Conservation (phyloP, 2,888 invertebrate species). For the Chironomus tentans region DNA sequence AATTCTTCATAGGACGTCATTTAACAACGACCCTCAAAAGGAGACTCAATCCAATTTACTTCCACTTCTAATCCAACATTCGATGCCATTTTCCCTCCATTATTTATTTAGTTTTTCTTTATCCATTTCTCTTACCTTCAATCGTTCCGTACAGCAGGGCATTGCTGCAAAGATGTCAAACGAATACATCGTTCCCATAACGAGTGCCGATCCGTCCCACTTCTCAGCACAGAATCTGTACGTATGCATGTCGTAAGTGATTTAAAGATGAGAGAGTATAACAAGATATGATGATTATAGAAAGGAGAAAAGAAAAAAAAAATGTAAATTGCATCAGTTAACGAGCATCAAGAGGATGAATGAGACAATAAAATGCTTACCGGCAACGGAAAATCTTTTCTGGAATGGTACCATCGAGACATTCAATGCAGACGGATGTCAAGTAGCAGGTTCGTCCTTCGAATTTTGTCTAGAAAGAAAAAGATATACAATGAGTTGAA, state of each 20-base stretch:
- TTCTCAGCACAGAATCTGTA: constrained; percentile 63
- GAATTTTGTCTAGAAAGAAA: constrained; percentile 65
- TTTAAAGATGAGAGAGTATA: constrained; percentile 20
- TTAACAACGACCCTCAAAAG: too few relatives aligned
- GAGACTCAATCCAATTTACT: neutral
- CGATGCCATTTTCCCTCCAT: too few relatives aligned
- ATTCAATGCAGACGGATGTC: constrained; percentile 90
- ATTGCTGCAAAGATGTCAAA: constrained; percentile 97
- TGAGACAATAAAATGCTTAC: constrained; percentile 31
- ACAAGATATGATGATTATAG: neutral
- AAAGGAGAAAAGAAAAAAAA: neutral
- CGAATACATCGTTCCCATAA: constrained; percentile 95
- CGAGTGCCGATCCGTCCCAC: constrained; percentile 89
- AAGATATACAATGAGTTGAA: neutral
- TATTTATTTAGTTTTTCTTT: too few relatives aligned
- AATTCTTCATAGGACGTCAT: too few relatives aligned
- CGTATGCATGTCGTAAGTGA: neutral
- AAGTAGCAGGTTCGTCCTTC: constrained; percentile 85
- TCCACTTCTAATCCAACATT: neutral
- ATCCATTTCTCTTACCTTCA: constrained; percentile 57
- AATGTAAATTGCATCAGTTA: too few relatives aligned
- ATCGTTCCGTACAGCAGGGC: constrained; percentile 88
- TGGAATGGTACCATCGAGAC: constrained; percentile 73
- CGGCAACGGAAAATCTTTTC: constrained; percentile 71
- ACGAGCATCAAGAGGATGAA: neutral